phyloP scores from a whole-genome alignment of 2,797 vertebrate genomes.

The Onychomys torridus region DNA sequence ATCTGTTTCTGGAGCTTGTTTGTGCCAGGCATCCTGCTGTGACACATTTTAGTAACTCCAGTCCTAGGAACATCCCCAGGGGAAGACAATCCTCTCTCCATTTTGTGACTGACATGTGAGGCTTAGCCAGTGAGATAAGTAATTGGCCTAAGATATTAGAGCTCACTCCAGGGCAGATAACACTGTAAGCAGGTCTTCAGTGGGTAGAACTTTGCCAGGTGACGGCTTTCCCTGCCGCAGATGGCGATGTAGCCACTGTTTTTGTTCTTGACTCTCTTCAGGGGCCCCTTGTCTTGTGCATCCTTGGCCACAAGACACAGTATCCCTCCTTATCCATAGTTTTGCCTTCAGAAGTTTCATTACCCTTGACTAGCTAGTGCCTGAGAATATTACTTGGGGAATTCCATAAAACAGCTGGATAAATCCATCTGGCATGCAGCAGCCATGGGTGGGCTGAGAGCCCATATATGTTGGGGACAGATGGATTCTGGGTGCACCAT shows the following conservation, averaged over 20 bases:
- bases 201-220: not conserved
- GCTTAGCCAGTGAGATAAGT: not conserved
- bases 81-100: not conserved
- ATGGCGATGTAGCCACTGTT: not conserved
- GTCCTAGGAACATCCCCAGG: not conserved
- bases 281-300: not conserved
- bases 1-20: not conserved
- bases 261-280: not conserved
- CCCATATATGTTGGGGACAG: not conserved
- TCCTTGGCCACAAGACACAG: not conserved
- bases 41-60: not conserved
- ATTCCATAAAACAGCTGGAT: not conserved
- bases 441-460: not conserved
- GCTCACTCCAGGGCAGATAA: not conserved
- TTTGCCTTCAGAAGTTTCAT: not conserved
- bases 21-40: not conserved
- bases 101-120: not conserved
- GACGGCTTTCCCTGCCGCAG: not conserved
- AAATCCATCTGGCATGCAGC: not conserved
- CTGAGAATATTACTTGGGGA: not conserved
- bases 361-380: not conserved
- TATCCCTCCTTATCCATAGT: too few relatives aligned
- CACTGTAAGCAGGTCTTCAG: not conserved
- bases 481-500: fast-evolving
- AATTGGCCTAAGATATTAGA: conserved; percentile 23